phyloP scores from a whole-genome alignment of 2,888 invertebrate species.

The Linhomoeus sp. region DNA sequence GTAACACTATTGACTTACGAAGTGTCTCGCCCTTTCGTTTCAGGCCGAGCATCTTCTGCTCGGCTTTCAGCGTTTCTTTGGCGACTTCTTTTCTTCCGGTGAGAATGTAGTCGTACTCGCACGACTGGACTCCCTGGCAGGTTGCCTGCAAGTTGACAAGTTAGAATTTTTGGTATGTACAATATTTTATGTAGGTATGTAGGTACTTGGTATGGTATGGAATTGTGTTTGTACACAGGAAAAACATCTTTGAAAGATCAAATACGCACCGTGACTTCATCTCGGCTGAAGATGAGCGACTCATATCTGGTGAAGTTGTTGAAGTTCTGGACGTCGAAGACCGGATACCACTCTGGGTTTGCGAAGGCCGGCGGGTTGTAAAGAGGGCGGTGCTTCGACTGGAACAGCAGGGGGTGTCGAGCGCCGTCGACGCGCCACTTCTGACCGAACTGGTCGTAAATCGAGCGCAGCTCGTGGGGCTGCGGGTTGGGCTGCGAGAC shows the following conservation, averaged over 20 bases:
- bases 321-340: not conserved
- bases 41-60: slow-evolving; percentile 4
- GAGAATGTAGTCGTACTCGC: slow-evolving; percentile 14
- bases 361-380: slow-evolving; percentile 6
- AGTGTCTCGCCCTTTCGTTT: slow-evolving; percentile 1
- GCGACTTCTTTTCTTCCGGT: slow-evolving; percentile 16
- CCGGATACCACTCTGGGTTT: not conserved
- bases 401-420: slow-evolving; percentile 3
- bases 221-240: too few species aligned
- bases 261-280: not conserved
- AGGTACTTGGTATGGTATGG: too few species aligned
- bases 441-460: not conserved
- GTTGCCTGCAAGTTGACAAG: slow-evolving; percentile 6
- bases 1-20: slow-evolving; percentile 4
- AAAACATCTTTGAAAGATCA: too few species aligned
- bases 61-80: slow-evolving; percentile 10
- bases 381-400: slow-evolving; percentile 2
- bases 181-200: too few species aligned
- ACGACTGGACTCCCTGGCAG: slow-evolving; percentile 11
- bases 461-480: not conserved
- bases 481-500: not conserved
- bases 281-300: not conserved
- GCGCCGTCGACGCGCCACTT: slow-evolving; percentile 5
- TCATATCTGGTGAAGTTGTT: not conserved
- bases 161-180: too few species aligned